Conservation (phyloP, 2,113 vertebrate genomes). For the Oryctolagus cuniculus region mOryCun1.1 NC_091442.1:49489501-49490000, state of each 20-base stretch:
- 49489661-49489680: neutral
- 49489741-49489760: neutral
- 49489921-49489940: neutral
- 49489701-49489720: neutral
- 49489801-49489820: neutral
- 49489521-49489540: neutral
- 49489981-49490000: neutral
- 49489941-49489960: neutral
- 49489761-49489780: neutral
- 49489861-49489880: neutral
- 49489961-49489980: neutral
- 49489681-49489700: neutral
- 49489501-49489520: neutral
- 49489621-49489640: neutral
- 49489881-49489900: neutral
- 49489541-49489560: neutral
- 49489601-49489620: neutral
- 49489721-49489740: neutral
- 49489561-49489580: neutral
- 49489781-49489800: neutral
- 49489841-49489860: neutral
- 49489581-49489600: too few species aligned
- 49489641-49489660: neutral
- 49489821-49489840: neutral
- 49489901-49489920: rapidly evolving